Percentiles rank a stretch among this genome's conserved stretches.
Conservation (phyloP, 2,888 invertebrate species). For the Calameuta pallipes region DNA sequence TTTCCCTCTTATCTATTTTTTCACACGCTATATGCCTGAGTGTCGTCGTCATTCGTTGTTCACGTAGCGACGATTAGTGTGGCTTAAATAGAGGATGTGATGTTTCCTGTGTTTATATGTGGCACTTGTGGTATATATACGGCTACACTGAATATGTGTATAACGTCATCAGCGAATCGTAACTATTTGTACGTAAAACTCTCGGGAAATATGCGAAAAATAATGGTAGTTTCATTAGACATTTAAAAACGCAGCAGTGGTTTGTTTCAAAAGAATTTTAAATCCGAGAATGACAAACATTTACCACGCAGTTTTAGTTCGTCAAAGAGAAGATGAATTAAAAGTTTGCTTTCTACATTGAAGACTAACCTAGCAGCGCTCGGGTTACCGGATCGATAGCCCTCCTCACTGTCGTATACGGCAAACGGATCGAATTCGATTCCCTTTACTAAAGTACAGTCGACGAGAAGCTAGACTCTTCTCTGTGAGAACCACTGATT, state of each 20-base stretch:
- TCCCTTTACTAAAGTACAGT: background rate
- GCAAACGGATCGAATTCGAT: background rate
- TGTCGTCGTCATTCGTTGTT: background rate
- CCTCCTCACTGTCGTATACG: background rate
- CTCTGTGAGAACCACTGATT: conserved; percentile 29
- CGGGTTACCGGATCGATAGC: background rate
- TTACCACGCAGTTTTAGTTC: background rate
- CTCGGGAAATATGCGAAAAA: background rate
- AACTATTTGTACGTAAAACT: background rate
- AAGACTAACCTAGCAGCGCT: background rate
- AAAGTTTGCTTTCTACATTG: background rate
- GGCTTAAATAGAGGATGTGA: conserved; percentile 7
- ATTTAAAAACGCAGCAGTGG: background rate
- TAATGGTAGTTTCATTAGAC: background rate
- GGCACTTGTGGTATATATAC: background rate
- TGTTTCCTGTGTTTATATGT: conserved; percentile 2
- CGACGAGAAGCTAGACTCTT: background rate
- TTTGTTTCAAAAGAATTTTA: background rate
- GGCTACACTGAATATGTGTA: background rate
- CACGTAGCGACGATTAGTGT: background rate
- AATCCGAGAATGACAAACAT: background rate
- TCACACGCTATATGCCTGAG: background rate
- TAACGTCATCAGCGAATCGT: background rate
- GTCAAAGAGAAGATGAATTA: background rate
- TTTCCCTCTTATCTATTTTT: background rate